Evolutionary conservation across 2,797 vertebrate species (phyloP).

Genomic region (Brotula barbata): DNA sequence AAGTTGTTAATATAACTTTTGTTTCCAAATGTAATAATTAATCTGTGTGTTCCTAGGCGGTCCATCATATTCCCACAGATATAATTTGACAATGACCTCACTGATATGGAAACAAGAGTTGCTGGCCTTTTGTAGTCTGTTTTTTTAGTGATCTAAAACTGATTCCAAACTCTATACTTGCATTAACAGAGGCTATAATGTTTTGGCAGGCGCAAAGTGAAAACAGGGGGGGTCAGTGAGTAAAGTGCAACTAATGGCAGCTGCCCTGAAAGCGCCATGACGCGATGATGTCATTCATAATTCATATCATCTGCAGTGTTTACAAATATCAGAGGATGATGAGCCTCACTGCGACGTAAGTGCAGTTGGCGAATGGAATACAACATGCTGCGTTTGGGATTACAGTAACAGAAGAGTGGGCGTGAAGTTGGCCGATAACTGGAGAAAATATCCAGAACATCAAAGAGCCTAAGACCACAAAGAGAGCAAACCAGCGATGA

Average conservation of each 20-base stretch:
- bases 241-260: conserved; percentile 12
- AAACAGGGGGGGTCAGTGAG: background rate
- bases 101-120: no score
- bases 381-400: background rate
- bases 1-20: no score
- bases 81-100: no score
- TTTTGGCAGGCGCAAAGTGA: background rate
- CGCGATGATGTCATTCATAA: conserved; percentile 22
- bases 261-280: conserved; percentile 16
- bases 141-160: no score
- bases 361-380: background rate
- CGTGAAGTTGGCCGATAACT: background rate
- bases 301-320: conserved; percentile 1
- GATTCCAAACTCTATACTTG: no score
- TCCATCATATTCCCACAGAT: no score
- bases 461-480: background rate
- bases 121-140: no score
- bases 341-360: background rate
- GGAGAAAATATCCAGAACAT: background rate
- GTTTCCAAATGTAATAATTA: no score
- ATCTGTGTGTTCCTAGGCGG: no score
- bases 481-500: background rate
- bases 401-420: conserved; percentile 8
- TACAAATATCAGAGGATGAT: background rate
- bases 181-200: no score